Conservation (phyloP, 2,113 vertebrate genomes). For the Todiramphus chloris region DNA sequence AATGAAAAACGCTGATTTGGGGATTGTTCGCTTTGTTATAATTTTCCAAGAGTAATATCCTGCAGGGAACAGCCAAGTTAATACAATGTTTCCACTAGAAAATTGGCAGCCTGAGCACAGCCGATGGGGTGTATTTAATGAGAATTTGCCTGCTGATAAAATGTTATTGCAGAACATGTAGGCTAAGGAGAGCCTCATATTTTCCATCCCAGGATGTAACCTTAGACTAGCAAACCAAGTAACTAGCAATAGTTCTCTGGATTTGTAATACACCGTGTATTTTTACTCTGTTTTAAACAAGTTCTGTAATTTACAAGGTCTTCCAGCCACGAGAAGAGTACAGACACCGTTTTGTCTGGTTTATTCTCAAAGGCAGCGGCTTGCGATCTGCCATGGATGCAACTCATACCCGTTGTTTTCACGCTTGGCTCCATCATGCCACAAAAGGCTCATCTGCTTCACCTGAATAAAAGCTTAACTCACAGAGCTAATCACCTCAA, state of each 20-base stretch:
- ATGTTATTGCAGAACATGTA: constrained; percentile 33
- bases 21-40: constrained; percentile 37
- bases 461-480: not conserved
- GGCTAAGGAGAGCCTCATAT: not conserved
- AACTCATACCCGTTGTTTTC: fast-evolving
- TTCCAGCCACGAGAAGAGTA: not conserved
- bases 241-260: not conserved
- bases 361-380: not conserved
- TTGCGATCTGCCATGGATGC: not conserved
- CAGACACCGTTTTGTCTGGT: not conserved
- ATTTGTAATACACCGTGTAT: not conserved
- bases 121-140: constrained; percentile 18
- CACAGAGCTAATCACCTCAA: not conserved
- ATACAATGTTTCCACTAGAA: constrained; percentile 62
- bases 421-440: not conserved
- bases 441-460: not conserved
- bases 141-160: constrained; percentile 48
- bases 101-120: constrained; percentile 17
- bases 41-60: constrained; percentile 53
- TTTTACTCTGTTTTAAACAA: not conserved
- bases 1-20: constrained; percentile 55
- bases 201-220: constrained; percentile 2
- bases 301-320: not conserved
- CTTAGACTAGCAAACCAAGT: not conserved
- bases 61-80: constrained; percentile 53